Percentiles rank a stretch among this genome's conserved stretches.
Conservation (phyloP, 2,888 invertebrate species). For the Drosophila fungiperda region DNA sequence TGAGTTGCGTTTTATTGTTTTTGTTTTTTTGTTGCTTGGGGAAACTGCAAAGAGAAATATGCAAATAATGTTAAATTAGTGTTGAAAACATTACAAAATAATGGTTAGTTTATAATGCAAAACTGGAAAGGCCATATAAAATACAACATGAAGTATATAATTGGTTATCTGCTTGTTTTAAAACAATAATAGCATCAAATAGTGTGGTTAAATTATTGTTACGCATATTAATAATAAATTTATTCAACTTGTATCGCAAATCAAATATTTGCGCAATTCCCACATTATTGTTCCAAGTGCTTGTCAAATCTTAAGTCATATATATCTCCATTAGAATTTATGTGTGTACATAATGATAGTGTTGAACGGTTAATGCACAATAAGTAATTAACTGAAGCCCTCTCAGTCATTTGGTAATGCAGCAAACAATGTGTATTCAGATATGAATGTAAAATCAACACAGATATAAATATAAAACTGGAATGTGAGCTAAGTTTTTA, state of each 20-base stretch:
- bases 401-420: slow-evolving; percentile 47
- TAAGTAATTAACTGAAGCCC: slow-evolving; percentile 38
- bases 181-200: background rate
- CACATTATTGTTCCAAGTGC: background rate
- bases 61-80: slow-evolving; percentile 53
- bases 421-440: slow-evolving; percentile 28
- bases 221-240: background rate
- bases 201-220: background rate
- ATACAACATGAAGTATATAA: too few species aligned
- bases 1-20: slow-evolving; percentile 24
- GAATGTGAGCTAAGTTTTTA: slow-evolving; percentile 47
- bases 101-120: background rate
- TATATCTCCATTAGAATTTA: slow-evolving; percentile 7
- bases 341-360: slow-evolving; percentile 29
- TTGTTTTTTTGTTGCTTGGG: slow-evolving; percentile 10
- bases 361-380: slow-evolving; percentile 35
- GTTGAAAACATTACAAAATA: slow-evolving; percentile 50
- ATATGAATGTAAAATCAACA: slow-evolving; percentile 11
- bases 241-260: background rate
- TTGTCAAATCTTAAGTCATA: background rate
- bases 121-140: background rate
- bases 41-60: slow-evolving; percentile 58
- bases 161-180: too few species aligned
- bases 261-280: background rate
- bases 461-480: slow-evolving; percentile 12